Percentiles rank a stretch among this genome's conserved stretches.
These are phyloP conservation scores for Anser brachyrhynchus DNA, from an alignment of 2,113 vertebrate genomes.

Conservation along the genomic window DNA sequence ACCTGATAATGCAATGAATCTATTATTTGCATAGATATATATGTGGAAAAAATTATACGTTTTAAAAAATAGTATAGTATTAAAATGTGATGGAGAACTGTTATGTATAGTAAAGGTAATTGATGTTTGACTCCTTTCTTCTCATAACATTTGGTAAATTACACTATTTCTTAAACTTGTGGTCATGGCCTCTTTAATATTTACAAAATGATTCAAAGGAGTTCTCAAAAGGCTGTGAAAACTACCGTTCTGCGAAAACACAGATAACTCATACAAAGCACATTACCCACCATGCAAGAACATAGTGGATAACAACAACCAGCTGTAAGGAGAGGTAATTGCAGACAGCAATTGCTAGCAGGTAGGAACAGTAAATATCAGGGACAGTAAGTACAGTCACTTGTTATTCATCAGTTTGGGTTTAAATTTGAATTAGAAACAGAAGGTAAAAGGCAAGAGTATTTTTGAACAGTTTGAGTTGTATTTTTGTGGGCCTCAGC, in stretches of 20 bases:
- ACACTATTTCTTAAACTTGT: background rate
- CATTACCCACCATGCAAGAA: background rate
- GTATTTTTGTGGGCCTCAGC: background rate
- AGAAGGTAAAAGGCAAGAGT: background rate
- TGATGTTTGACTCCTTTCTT: background rate
- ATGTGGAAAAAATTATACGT: background rate
- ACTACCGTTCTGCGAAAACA: background rate
- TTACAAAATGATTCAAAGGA: background rate
- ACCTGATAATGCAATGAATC: background rate
- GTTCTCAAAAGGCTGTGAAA: background rate
- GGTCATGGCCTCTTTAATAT: background rate
- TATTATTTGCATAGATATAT: background rate
- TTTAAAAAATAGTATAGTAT: background rate
- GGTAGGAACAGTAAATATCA: background rate
- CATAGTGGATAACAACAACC: background rate
- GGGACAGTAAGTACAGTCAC: background rate
- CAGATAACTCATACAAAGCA: background rate
- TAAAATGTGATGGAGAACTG: background rate
- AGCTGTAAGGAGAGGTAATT: background rate
- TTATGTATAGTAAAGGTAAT: fast-evolving
- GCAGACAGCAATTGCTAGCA: background rate
- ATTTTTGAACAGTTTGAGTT: background rate
- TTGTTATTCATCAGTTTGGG: background rate
- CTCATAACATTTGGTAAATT: background rate
- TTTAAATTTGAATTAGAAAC: background rate